Conservation (phyloP, 2,113 vertebrate genomes). For the Sander lucioperca region DNA sequence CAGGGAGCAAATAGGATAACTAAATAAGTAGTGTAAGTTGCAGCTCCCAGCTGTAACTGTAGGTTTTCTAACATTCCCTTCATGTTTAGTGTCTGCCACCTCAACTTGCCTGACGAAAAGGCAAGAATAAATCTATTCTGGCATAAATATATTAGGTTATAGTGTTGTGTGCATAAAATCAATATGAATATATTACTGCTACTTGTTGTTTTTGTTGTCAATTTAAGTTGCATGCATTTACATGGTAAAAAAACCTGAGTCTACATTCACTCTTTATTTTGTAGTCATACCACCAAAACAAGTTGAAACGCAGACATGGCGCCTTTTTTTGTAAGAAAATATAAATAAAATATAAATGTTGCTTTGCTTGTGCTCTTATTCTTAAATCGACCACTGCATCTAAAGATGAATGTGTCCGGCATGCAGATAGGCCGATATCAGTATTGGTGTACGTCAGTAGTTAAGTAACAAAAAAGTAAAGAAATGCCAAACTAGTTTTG, state of each 20-base stretch:
- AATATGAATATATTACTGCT: slow-evolving; percentile 14
- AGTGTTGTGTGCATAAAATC: neutral
- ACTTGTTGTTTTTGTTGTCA: slow-evolving; percentile 14
- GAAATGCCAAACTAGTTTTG: neutral
- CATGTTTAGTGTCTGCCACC: slow-evolving; percentile 7
- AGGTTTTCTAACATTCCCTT: neutral
- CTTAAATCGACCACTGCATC: slow-evolving; percentile 47
- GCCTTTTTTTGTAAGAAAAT: slow-evolving; percentile 50
- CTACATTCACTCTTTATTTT: slow-evolving; percentile 41
- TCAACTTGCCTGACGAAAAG: neutral
- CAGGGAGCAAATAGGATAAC: slow-evolving; percentile 40
- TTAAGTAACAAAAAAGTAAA: neutral
- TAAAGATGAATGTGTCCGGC: neutral
- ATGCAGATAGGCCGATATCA: neutral
- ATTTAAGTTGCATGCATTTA: slow-evolving; percentile 37
- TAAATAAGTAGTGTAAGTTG: slow-evolving; percentile 31
- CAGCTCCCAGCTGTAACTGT: slow-evolving; percentile 15
- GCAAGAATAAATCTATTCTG: neutral
- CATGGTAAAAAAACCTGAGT: slow-evolving; percentile 11
- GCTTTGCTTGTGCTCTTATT: slow-evolving; percentile 68
- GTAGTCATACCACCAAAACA: slow-evolving; percentile 14
- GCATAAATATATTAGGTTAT: neutral
- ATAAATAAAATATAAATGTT: no score
- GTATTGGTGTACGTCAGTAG: neutral
- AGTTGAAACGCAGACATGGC: slow-evolving; percentile 44